These are phyloP conservation scores for Acronicta aceris DNA, from an alignment of 2,888 invertebrate genomes.

Conservation along the genomic window DNA sequence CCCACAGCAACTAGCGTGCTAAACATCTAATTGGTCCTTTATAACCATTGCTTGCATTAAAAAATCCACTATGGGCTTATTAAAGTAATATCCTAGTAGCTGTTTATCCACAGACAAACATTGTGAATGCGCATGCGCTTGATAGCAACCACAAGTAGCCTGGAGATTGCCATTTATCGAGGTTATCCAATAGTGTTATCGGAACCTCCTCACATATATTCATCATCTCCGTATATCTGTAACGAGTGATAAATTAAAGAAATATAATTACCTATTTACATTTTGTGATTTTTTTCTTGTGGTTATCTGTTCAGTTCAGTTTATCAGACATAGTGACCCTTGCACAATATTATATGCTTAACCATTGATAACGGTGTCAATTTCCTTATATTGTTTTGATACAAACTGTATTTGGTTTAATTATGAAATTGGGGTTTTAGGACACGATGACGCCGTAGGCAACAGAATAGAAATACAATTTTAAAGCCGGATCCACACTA, in stretches of 20 bases:
- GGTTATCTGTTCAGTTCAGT: conserved; percentile 70
- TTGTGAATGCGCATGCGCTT: conserved; percentile 22
- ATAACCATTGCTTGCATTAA: no score
- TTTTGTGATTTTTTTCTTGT: conserved; percentile 72
- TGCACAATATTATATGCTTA: conserved; percentile 74
- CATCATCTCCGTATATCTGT: conserved; percentile 63
- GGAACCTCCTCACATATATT: conserved; percentile 31
- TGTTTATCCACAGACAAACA: conserved; percentile 22
- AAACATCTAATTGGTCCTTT: no score
- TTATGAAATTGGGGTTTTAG: conserved; percentile 41
- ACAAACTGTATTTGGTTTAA: conserved; percentile 20
- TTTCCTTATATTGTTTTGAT: conserved; percentile 65
- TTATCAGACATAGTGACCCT: conserved; percentile 80
- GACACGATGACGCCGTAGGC: neutral
- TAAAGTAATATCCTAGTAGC: conserved; percentile 6
- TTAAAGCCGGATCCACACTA: no score
- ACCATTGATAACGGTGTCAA: conserved; percentile 71
- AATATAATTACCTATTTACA: conserved; percentile 62
- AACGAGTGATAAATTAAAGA: conserved; percentile 69
- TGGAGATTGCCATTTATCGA: conserved; percentile 39
- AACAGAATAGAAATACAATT: no score
- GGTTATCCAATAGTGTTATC: conserved; percentile 67
- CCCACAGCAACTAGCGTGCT: no score
- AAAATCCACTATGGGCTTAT: no score
- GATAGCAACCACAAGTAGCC: conserved; percentile 22